Evolutionary conservation across 2,888 invertebrate species (phyloP).

Genomic region (Crocallis elinguaria): DNA sequence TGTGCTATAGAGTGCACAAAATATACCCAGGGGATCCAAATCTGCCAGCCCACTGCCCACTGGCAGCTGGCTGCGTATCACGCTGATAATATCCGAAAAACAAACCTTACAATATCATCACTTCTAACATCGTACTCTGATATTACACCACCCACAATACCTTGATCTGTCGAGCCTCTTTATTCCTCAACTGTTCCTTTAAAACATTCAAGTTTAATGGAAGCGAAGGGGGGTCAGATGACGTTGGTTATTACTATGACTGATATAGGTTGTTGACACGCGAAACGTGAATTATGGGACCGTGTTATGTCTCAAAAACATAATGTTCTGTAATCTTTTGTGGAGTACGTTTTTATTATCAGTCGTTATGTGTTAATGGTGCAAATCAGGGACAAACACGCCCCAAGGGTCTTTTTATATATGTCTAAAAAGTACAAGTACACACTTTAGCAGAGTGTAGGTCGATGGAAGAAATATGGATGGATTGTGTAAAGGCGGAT

Average conservation of each 20-base stretch:
- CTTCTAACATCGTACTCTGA: conserved; percentile 18
- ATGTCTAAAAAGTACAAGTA: too few species aligned
- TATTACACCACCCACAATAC: conserved; percentile 2
- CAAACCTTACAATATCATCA: conserved; percentile 48
- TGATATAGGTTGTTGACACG: conserved; percentile 64
- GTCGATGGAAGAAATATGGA: too few species aligned
- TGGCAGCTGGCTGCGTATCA: too few species aligned
- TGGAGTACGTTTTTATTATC: conserved; percentile 46
- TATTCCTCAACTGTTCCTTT: neutral
- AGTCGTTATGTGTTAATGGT: conserved; percentile 25
- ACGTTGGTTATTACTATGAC: neutral
- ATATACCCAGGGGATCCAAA: too few species aligned
- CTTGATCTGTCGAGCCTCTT: neutral
- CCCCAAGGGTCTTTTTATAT: neutral
- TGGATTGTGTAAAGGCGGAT: too few species aligned
- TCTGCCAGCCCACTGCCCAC: too few species aligned
- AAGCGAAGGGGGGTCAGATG: neutral
- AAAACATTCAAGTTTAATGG: neutral
- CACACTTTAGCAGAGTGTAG: too few species aligned
- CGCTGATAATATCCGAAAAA: too few species aligned
- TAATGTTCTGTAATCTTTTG: conserved; percentile 54
- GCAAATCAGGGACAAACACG: conserved; percentile 6
- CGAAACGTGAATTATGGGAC: conserved; percentile 74
- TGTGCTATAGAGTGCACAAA: too few species aligned
- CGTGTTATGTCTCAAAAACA: conserved; percentile 57